These are phyloP conservation scores for Dynastes hyllus DNA, from an alignment of 2,888 invertebrate species.

Conservation along the genomic window DNA sequence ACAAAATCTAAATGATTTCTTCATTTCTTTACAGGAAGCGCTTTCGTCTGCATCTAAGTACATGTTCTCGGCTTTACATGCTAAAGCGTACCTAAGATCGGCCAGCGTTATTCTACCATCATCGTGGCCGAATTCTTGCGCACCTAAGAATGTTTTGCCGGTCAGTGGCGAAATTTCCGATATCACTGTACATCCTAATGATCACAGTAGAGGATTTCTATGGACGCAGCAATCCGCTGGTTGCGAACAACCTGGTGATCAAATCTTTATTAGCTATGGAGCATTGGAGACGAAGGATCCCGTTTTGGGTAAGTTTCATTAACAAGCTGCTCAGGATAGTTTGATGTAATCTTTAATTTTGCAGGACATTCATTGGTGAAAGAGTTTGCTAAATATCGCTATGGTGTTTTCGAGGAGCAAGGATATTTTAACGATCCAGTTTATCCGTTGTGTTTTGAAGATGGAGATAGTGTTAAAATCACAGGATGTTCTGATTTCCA, in stretches of 20 bases:
- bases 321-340: not conserved
- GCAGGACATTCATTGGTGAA: slow-evolving; percentile 72
- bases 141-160: slow-evolving; percentile 66
- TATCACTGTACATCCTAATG: slow-evolving; percentile 71
- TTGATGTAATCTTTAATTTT: slow-evolving; percentile 38
- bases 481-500: slow-evolving; percentile 74
- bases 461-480: slow-evolving; percentile 67
- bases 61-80: slow-evolving; percentile 75
- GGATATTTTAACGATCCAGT: slow-evolving; percentile 75
- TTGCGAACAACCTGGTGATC: slow-evolving; percentile 76
- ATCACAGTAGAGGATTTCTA: slow-evolving; percentile 73
- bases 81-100: slow-evolving; percentile 74
- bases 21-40: slow-evolving; percentile 71
- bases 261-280: slow-evolving; percentile 73
- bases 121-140: slow-evolving; percentile 75
- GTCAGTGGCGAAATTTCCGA: slow-evolving; percentile 74
- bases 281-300: slow-evolving; percentile 66
- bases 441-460: slow-evolving; percentile 75
- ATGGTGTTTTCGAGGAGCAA: slow-evolving; percentile 80
- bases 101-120: slow-evolving; percentile 76
- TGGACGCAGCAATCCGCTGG: slow-evolving; percentile 78
- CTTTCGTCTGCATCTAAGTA: slow-evolving; percentile 74
- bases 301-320: slow-evolving; percentile 64
- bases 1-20: not conserved
- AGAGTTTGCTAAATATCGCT: slow-evolving; percentile 80